These are phyloP conservation scores for Neelides sp. DNA, from an alignment of 1,140 invertebrate genomes.

Conservation along the genomic window DNA sequence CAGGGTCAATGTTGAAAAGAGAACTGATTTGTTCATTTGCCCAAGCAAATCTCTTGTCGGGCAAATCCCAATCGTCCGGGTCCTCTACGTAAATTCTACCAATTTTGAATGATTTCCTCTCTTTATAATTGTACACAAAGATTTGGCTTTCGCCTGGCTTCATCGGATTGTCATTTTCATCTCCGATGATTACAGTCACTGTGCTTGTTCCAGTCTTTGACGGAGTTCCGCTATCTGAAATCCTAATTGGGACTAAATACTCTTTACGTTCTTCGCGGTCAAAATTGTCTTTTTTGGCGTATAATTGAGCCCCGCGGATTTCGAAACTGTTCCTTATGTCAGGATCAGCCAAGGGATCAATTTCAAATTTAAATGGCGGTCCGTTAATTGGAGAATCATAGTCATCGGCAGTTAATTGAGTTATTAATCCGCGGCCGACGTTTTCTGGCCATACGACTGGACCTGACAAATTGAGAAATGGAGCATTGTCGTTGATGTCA, in stretches of 20 bases:
- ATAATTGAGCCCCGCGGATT: constrained; percentile 47
- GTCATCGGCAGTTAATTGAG: constrained; percentile 59
- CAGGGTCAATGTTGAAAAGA: constrained; percentile 52
- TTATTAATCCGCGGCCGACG: constrained; percentile 51
- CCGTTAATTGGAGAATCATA: constrained; percentile 60
- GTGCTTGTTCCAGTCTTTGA: constrained; percentile 57
- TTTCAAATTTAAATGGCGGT: constrained; percentile 59
- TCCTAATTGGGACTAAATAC: constrained; percentile 73
- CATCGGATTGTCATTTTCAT: constrained; percentile 80
- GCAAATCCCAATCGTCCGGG: constrained; percentile 83
- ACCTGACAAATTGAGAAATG: constrained; percentile 58
- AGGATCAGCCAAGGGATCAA: constrained; percentile 50
- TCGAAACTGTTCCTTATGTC: constrained; percentile 59
- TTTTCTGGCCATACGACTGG: constrained; percentile 74
- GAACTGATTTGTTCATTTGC: constrained; percentile 38
- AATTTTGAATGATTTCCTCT: constrained; percentile 42
- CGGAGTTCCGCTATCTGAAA: constrained; percentile 65
- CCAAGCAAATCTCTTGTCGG: constrained; percentile 72
- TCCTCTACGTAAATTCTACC: constrained; percentile 82
- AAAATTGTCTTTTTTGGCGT: constrained; percentile 47
- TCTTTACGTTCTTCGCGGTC: constrained; percentile 79
- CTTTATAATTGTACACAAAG: constrained; percentile 81
- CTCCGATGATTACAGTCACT: constrained; percentile 73
- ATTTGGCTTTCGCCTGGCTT: constrained; percentile 65
- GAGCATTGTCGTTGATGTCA: constrained; percentile 83